Base-by-base conservation (phyloP, 2,888 invertebrate species). In the Leptarthrus brevirostris region DNA sequence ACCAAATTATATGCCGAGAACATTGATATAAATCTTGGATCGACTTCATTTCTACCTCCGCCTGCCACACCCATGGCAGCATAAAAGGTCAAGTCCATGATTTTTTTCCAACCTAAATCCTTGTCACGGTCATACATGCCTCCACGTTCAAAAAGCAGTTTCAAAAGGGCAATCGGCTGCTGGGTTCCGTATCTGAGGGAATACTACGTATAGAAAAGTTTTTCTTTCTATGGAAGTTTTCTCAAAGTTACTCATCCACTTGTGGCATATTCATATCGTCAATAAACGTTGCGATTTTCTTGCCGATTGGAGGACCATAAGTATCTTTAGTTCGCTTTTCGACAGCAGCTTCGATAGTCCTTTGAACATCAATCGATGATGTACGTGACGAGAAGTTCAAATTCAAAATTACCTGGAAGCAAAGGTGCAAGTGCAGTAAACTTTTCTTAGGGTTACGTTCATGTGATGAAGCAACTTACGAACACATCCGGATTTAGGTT, bases 231-330 rank as follows among this genome's bases (percentile, higher is more conserved):
- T n/a, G 4, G 52, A 52, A 49, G 12, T 24, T 24, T 10, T 72
- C 16, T 14, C 34, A 36, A 44, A 56, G 36, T 82, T 79, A 85
- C 82, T 82, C 82, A 79, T 85, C 85, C 54, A 92, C 91, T 85
- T 91, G 89, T 34, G 97, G 96, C 96, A 96, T 96, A 82, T 96
- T 96, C 91, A 97, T 92, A 81, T 97, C 96, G 81, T 97, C 97
- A 77, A 97, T 92, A 81, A 97, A 97, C 77, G 95, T 90, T 40
- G 96, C 88, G 82, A 97, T 88, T 80, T 93, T 92, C 85, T 95
- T 97, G 34, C 96, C 96, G 74, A 93, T 89, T 0, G 95, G 93
- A 36, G 97, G 97, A 0, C 96, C 96, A 81, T 92, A 96, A 2
- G 92, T 90, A 81, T 95, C 94, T 82, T 96, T 95, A 0, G 96